phyloP scores from a whole-genome alignment of 2,888 invertebrate genomes.

The Atherix ibis region DNA sequence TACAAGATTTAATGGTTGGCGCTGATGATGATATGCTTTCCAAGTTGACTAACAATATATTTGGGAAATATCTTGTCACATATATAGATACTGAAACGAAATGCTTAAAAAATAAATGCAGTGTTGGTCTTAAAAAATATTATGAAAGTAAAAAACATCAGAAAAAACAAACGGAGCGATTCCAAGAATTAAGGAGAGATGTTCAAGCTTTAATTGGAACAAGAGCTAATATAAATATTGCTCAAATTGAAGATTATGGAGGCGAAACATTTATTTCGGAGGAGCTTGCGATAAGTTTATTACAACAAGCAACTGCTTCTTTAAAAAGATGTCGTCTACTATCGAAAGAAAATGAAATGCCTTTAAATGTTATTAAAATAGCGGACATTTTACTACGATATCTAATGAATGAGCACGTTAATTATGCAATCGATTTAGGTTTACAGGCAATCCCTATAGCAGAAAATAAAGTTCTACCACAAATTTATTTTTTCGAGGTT shows the following conservation, averaged over 20 bases:
- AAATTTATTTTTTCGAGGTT: slow-evolving; percentile 85
- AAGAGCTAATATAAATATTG: slow-evolving; percentile 82
- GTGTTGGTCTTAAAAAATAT: slow-evolving; percentile 61
- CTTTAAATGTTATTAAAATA: slow-evolving; percentile 62
- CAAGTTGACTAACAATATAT: slow-evolving; percentile 66
- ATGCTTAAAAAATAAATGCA: slow-evolving; percentile 62
- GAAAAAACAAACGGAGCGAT: slow-evolving; percentile 80
- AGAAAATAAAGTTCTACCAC: slow-evolving; percentile 74
- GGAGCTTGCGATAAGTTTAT: slow-evolving; percentile 76
- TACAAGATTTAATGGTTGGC: slow-evolving; percentile 60
- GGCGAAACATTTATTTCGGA: slow-evolving; percentile 95
- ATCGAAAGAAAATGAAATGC: slow-evolving; percentile 60
- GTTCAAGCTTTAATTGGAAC: slow-evolving; percentile 86
- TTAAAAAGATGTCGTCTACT: slow-evolving; percentile 75
- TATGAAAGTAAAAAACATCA: slow-evolving; percentile 89
- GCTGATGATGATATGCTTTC: slow-evolving; percentile 62
- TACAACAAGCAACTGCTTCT: slow-evolving; percentile 81
- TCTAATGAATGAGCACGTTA: slow-evolving; percentile 81
- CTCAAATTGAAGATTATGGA: slow-evolving; percentile 88
- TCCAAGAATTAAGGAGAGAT: slow-evolving; percentile 85
- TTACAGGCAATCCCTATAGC: slow-evolving; percentile 76
- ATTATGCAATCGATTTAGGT: slow-evolving; percentile 90
- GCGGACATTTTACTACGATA: slow-evolving; percentile 73
- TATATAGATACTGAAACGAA: slow-evolving; percentile 66
- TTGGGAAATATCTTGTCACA: slow-evolving; percentile 59